Base-by-base conservation (phyloP, 2,888 invertebrate species). In the Chrysodeixis includens region DNA sequence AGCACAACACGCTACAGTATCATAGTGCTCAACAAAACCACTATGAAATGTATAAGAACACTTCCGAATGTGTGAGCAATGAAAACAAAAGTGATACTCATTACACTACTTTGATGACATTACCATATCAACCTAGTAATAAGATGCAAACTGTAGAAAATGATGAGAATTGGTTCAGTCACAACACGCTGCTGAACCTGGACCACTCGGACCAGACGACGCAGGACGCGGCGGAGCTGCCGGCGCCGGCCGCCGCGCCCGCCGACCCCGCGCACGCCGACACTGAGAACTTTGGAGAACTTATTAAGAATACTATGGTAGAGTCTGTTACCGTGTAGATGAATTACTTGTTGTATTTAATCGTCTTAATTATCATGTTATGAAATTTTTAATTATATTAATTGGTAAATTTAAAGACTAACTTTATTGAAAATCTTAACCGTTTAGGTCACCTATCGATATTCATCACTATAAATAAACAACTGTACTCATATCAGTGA, bases 251-350 rank as follows among this genome's bases (percentile, higher is more conserved):
- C 44, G 87, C 79, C 58, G 68, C 79, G 55, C 76, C 86, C 74
- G 71, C 80, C 30, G 90, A 90, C 72, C 79, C 70, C 84, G 88
- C 85, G 72, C 80, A 80, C 51, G 70, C 85, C 20, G 94, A 94
- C 58, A 79, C 89, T 79, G 98, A 98, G 85, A 98, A 98, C 90
- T 98, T 98, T 87, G 98, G 98, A 61, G 98, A 98, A 95, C 97
- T 98, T 84, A 98, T 98, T 82, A 98, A 98, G 92, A 98, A 98
- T 93, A 97, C 98, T 74, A 98, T 98, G 96, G 98, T 98, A 87
- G 98, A 98, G 92, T 98, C 98, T 83, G 98, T 98, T 84, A 97
- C 97, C 84, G 97, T 97, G 94, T 98, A 96, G 96, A 88, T 89
- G 80, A 92, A 86, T 90, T 89, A 88, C 86, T 90, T 92, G 91